Evolutionary conservation across 2,113 vertebrate genomes (phyloP), one percentile per base, ranked within the genome.

Genomic region (Pterophyllum scalare): DNA sequence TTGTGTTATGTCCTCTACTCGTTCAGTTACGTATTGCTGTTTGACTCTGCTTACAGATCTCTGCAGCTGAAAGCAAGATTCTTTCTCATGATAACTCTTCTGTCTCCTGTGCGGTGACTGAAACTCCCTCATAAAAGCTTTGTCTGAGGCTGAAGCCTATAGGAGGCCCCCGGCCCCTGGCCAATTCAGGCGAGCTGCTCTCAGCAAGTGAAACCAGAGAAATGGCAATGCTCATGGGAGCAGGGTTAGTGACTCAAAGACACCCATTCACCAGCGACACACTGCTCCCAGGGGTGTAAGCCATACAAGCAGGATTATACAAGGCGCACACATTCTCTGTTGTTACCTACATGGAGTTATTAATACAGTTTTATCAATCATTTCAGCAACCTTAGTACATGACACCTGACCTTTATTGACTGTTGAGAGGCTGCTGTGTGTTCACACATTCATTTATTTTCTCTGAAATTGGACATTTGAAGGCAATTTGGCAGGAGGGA

Each of bases 191-290:
- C 84, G 61, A 79, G 80, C 81, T 43, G 74, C 87, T 91, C 78
- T 87, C 77, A 82, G 86, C 5, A 3, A 87, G 84, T 86, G 93
- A 92, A 95, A 95, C 89, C 70, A 79, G 91, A 93, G 91, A 93
- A 92, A 94, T 91, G 92, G 91, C 84, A 92, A 86, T 35, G 79
- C 92, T 83, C 82, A 80, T 62, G 82, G 91, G 91, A 93, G 85
- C 78, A 61, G 79, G 84, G 81, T 70, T 62, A 74, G 80, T 56
- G 61, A 83, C 62, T 91, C 79, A 92, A 92, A 94, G 89, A 90
- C 81, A 83, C 26, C 88, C 81, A 91, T 90, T 93, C 88, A 93
- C 3, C 58, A 80, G 80, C 43, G 61, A 82, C 86, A 83, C 77
- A 61, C 79, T 77, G 43, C 59, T 86, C 90, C 79, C 83, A 46